A percentile compares a stretch with the other conserved stretches of the same genome.
Evolutionary conservation across 2,113 vertebrate species (phyloP).

Genomic region (Callaeas wilsoni): DNA sequence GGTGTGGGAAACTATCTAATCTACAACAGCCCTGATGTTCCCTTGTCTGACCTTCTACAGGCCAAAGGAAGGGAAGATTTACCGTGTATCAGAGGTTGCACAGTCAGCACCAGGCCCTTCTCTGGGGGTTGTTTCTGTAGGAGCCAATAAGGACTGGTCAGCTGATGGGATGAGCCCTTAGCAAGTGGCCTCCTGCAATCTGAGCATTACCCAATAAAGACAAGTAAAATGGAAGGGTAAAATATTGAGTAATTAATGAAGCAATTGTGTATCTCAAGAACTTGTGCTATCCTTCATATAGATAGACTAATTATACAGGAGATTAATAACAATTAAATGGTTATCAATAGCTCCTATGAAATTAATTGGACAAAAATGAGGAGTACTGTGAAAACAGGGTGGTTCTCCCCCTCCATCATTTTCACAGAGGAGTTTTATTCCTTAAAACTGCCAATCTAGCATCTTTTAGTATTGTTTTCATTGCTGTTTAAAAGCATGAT

Average conservation of each 20-base stretch:
- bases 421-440: background rate
- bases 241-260: background rate
- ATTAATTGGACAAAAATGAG: background rate
- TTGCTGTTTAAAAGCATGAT: background rate
- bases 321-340: background rate
- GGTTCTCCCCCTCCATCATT: background rate
- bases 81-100: background rate
- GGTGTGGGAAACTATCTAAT: background rate
- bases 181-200: background rate
- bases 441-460: background rate
- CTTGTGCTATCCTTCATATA: background rate
- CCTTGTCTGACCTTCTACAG: background rate
- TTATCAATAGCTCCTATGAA: background rate
- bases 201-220: background rate
- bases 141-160: background rate
- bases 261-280: background rate
- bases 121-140: background rate
- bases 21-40: background rate
- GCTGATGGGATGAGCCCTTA: background rate
- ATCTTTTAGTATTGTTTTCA: background rate
- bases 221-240: background rate
- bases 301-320: background rate
- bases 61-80: background rate
- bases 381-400: background rate
- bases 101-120: background rate